These are phyloP conservation scores for Euphydryas editha DNA, from an alignment of 2,888 invertebrate genomes.

Conservation along the genomic window DNA sequence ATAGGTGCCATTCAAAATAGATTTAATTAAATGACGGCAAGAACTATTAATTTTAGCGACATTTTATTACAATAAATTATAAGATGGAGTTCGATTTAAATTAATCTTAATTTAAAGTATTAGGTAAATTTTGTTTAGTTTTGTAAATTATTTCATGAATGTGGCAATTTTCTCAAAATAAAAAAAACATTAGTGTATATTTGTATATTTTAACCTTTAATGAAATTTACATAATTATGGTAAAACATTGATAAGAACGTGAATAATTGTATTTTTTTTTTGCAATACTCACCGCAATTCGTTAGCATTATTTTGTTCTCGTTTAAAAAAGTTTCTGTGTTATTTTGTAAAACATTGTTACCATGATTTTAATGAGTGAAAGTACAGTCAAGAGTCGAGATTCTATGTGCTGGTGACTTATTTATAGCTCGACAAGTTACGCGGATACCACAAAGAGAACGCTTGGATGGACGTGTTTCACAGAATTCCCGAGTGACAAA, in stretches of 20 bases:
- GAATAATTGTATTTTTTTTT: background rate
- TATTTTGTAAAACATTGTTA: background rate
- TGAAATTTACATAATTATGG: background rate
- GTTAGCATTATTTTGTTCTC: background rate
- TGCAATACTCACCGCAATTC: too few species aligned
- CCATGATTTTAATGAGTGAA: conserved; percentile 5
- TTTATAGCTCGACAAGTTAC: conserved; percentile 14
- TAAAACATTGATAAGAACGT: background rate
- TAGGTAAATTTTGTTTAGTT: too few species aligned
- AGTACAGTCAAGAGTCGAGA: conserved; percentile 7
- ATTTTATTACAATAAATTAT: too few species aligned
- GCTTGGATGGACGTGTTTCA: background rate
- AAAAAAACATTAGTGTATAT: background rate
- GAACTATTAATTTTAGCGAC: too few species aligned
- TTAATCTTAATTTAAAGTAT: too few species aligned
- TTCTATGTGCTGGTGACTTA: conserved; percentile 10
- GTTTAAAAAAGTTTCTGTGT: background rate
- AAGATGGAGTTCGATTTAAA: too few species aligned
- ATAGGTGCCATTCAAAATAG: too few species aligned
- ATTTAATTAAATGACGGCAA: too few species aligned
- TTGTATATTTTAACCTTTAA: background rate
- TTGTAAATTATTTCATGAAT: too few species aligned
- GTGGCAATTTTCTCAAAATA: too few species aligned
- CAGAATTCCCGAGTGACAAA: background rate
- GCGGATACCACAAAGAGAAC: conserved; percentile 3